These are phyloP conservation scores for Drosophila crucigera DNA, from an alignment of 2,888 invertebrate species.

Conservation along the genomic window DNA sequence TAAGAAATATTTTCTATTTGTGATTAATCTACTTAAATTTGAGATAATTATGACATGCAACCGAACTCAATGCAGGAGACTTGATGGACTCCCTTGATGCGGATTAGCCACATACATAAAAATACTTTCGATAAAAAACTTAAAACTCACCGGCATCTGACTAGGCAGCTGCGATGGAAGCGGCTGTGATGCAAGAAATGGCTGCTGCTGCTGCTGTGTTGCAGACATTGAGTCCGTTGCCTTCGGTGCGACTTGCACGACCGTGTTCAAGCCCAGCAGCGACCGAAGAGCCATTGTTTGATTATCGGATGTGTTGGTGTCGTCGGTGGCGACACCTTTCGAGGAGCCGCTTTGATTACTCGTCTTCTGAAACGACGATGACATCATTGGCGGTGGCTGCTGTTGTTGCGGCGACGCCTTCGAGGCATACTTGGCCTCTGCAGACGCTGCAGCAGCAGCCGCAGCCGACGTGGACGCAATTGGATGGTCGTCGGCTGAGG, in stretches of 20 bases:
- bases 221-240: background rate
- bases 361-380: background rate
- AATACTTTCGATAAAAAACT: background rate
- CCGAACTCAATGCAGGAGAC: background rate
- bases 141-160: constrained; percentile 51
- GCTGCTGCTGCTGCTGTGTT: background rate
- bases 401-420: background rate
- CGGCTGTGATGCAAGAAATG: background rate
- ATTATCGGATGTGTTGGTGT: constrained; percentile 34
- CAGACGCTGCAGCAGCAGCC: background rate
- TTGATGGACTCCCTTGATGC: background rate
- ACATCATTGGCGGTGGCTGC: background rate
- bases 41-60: background rate
- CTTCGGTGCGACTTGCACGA: background rate
- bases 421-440: background rate
- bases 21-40: background rate
- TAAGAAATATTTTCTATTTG: background rate
- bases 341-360: background rate
- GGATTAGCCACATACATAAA: background rate
- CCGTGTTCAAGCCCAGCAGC: constrained; percentile 59
- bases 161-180: constrained; percentile 4
- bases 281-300: constrained; percentile 65
- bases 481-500: background rate
- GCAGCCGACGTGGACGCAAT: constrained; percentile 2
- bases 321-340: background rate